phyloP scores from a whole-genome alignment of 2,113 vertebrate genomes.

The Apteryx owenii region DNA sequence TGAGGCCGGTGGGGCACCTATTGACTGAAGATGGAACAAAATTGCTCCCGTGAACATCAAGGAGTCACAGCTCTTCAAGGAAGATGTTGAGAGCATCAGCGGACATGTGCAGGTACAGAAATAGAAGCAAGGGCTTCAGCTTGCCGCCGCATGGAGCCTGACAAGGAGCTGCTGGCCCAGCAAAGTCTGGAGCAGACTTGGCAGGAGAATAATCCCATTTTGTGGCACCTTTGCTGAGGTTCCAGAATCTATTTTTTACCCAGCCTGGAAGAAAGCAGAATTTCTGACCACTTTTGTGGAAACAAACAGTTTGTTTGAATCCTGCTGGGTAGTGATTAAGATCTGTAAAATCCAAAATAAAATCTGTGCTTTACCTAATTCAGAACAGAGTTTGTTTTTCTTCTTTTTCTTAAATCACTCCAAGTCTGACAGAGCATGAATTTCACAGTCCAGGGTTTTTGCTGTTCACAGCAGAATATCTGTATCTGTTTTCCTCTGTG shows the following conservation, averaged over 20 bases:
- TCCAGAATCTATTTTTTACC: not conserved
- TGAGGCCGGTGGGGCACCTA: not conserved
- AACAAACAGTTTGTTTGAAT: not conserved
- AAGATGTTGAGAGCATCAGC: not conserved
- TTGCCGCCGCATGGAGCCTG: not conserved
- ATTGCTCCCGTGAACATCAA: not conserved
- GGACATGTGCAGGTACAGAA: not conserved
- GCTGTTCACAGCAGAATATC: not conserved
- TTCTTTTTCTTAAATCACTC: not conserved
- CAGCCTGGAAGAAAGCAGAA: not conserved
- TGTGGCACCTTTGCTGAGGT: accelerated
- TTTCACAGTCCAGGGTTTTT: not conserved
- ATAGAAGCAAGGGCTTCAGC: not conserved
- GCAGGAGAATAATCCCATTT: not conserved
- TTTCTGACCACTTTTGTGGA: not conserved
- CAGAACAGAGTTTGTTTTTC: not conserved
- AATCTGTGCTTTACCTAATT: not conserved
- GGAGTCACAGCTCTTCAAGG: not conserved
- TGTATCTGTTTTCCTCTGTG: not conserved
- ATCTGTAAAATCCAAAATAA: not conserved
- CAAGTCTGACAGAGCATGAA: not conserved
- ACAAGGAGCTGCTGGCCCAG: not conserved
- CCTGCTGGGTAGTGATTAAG: not conserved
- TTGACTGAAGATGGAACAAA: not conserved
- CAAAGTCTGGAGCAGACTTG: not conserved